Percentiles rank a stretch among this genome's conserved stretches.
These are phyloP conservation scores for Macquaria ambigua DNA, from an alignment of 2,113 vertebrate species.

Conservation along the genomic window DNA sequence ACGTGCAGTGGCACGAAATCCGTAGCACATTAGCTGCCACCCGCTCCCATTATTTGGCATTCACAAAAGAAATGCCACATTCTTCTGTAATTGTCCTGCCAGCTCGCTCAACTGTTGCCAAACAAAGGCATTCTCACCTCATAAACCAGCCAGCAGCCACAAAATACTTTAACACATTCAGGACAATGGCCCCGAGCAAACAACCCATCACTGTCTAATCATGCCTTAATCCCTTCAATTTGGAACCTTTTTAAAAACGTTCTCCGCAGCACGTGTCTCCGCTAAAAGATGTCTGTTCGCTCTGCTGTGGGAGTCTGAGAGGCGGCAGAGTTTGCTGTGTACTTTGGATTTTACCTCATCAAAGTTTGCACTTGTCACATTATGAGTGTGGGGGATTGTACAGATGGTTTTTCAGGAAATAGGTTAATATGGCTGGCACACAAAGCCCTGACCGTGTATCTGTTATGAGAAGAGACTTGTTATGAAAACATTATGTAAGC, in stretches of 20 bases:
- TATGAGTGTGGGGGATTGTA: slow-evolving; percentile 37
- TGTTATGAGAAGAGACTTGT: slow-evolving; percentile 27
- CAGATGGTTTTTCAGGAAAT: slow-evolving; percentile 51
- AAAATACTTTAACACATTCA: slow-evolving; percentile 18
- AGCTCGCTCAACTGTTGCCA: slow-evolving; percentile 23
- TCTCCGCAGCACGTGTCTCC: neutral
- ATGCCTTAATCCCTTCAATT: slow-evolving; percentile 24
- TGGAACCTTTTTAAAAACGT: slow-evolving; percentile 2
- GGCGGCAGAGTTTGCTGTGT: neutral
- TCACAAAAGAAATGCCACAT: slow-evolving; percentile 23
- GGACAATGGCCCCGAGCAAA: slow-evolving; percentile 31
- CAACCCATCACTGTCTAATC: slow-evolving; percentile 35
- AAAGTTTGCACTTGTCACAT: slow-evolving; percentile 25
- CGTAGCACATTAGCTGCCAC: neutral
- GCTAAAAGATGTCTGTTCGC: neutral
- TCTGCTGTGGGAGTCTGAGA: slow-evolving; percentile 6
- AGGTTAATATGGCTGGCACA: slow-evolving; percentile 30
- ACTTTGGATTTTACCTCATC: slow-evolving; percentile 37
- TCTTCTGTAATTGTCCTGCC: slow-evolving; percentile 34
- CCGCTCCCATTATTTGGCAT: slow-evolving; percentile 11
- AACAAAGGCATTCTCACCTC: slow-evolving; percentile 36
- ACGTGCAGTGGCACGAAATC: neutral
- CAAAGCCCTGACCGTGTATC: slow-evolving; percentile 24
- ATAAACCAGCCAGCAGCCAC: slow-evolving; percentile 23
- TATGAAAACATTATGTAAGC: slow-evolving; percentile 51